Percentiles rank a stretch among this genome's conserved stretches.
Conservation (phyloP, 1,140 invertebrate species). For the Chrysopa pallens region DNA sequence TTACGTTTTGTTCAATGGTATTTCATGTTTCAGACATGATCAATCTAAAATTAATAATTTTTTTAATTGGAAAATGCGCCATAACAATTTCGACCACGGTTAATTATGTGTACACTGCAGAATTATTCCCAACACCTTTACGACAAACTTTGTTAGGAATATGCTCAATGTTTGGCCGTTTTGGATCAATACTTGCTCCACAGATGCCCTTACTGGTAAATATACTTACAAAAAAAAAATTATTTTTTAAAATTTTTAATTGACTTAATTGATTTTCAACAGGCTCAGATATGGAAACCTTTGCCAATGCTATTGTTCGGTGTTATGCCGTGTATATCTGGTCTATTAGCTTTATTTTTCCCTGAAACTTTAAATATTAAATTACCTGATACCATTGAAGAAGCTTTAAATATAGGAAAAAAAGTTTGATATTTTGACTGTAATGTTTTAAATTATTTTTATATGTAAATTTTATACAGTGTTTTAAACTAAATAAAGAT, state of each 20-base stretch:
- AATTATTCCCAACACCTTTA: constrained; percentile 30
- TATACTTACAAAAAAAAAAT: not conserved
- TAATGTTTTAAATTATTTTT: too few relatives aligned
- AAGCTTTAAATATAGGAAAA: constrained; percentile 39
- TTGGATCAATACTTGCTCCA: constrained; percentile 46
- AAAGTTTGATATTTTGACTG: not conserved
- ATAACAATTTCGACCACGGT: constrained; percentile 29
- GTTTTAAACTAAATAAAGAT: too few relatives aligned
- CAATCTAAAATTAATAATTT: constrained; percentile 13
- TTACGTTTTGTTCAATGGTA: too few relatives aligned
- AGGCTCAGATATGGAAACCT: constrained; percentile 16
- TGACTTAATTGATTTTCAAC: not conserved
- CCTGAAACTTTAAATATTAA: constrained; percentile 49
- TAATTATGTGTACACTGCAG: constrained; percentile 29
- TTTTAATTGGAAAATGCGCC: constrained; percentile 33
- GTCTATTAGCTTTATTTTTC: constrained; percentile 36
- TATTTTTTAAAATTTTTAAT: not conserved
- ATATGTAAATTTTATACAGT: too few relatives aligned
- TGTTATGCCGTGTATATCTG: constrained; percentile 36
- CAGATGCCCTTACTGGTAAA: constrained; percentile 34
- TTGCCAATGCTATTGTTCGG: constrained; percentile 50
- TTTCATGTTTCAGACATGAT: constrained; percentile 21
- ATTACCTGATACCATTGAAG: constrained; percentile 47
- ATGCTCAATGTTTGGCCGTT: constrained; percentile 14
- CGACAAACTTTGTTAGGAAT: constrained; percentile 23